Conservation (phyloP, 2,888 invertebrate genomes). For the Eumacrocentrus americanus region DNA sequence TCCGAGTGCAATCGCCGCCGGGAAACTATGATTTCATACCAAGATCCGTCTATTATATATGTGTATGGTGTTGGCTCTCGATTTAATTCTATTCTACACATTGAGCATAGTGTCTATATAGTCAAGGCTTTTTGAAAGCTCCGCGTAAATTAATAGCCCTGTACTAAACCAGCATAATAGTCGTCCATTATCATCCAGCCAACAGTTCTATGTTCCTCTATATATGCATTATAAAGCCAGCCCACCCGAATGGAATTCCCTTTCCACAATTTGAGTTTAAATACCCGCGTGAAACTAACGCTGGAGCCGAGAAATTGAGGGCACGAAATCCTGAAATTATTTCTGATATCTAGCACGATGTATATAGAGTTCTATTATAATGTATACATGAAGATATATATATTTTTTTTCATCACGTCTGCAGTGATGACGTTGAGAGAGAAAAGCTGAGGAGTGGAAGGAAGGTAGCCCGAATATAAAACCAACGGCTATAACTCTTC, state of each 20-base stretch:
- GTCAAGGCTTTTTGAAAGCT: conserved; percentile 57
- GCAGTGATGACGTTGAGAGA: not conserved
- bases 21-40: conserved; percentile 35
- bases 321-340: not conserved
- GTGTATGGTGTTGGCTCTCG: not conserved
- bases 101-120: conserved; percentile 18
- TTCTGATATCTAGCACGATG: too few species aligned
- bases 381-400: too few species aligned
- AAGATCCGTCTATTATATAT: conserved; percentile 14
- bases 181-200: not conserved
- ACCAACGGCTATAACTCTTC: conserved; percentile 49
- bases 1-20: conserved; percentile 24
- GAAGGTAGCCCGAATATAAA: conserved; percentile 46
- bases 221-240: not conserved
- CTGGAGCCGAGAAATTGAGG: not conserved
- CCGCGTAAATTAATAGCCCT: conserved; percentile 50
- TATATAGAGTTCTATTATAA: too few species aligned
- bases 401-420: not conserved
- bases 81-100: conserved; percentile 4
- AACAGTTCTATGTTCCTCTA: not conserved
- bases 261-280: not conserved
- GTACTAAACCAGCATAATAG: conserved; percentile 21
- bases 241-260: not conserved
- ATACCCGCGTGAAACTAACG: not conserved
- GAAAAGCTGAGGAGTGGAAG: not conserved